Evolutionary conservation across 1,140 invertebrate species (phyloP), one percentile per base, ranked within the genome.

Genomic region (Caerostris extrusa): DNA sequence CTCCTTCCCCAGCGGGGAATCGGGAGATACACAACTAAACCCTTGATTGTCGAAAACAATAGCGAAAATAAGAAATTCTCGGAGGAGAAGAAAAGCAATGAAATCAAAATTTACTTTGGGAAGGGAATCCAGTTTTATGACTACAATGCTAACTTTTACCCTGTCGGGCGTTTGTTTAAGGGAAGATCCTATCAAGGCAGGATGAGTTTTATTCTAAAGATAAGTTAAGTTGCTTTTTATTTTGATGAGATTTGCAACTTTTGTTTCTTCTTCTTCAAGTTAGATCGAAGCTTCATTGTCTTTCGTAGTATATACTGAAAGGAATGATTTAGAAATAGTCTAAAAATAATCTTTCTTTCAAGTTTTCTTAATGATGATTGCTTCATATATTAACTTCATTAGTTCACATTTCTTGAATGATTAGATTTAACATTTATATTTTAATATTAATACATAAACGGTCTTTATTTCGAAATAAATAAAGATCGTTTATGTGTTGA

Each of bases 41-140:
- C 17, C 34, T 87, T 87, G 91, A 93, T 93, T 93, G 91, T 82
- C 58, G 90, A 82, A 77, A 50, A 91, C 85, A 67, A 87, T 56
- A 67, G 81, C n/a, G 34, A 50, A 87, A 93, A 93, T 69, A 82
- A 53, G 67, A 71, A 93, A 77, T 69, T 87, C 57, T 87, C 64
- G 10, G 5, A 56, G 61, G 83, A 87, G 12, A 64, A 71, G 64
- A 50, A n/a, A 85, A 58, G 83, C 82, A 93, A 93, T 93, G 90
- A 91, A 91, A 83, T 91, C 90, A 50, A 71, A 93, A 93, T 93
- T 86, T 93, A 87, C 56, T 93, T 93, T 93, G 10, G 56, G 50
- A 53, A 69, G 86, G 82, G 82, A 19, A 58, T 77, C 19, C 34
- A 77, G 71, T 77, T 77, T 77, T 77, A 77, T 77, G 71, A 77